Base-by-base conservation (phyloP, 1,140 invertebrate species). In the Hycleus cichorii region DNA sequence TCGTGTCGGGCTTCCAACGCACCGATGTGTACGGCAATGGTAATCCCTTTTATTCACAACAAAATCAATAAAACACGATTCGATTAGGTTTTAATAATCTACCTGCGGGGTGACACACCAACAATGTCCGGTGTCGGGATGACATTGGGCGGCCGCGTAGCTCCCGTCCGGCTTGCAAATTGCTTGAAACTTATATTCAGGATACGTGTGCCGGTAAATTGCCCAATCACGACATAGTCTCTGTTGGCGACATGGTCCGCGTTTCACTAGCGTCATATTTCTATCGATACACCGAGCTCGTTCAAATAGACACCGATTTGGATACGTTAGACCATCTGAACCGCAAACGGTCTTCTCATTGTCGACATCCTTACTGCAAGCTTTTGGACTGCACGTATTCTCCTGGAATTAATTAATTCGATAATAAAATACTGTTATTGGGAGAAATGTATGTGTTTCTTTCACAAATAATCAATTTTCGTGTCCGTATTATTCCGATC, bases 71-170 rank as follows among this genome's bases (percentile, higher is more conserved):
- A 42, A 43, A 47, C 32, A n/a, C n/a, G 44, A 7, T 9, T 26
- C 24, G 26, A 43, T 39, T 42, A 52, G 40, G 2, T 42, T 6
- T 2, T 11, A 18, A 26, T 25, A 18, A 38, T 11, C 47, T 46
- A 56, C 62, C 50, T 58, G 80, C 1, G 84, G 80, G 3, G 87
- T 89, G 25, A 92, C 90, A 73, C 93, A 96, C 88, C 87, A 90
- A 69, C 88, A 90, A 68, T 83, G 87, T 49, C 87, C 88, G 1
- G 85, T 85, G 47, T 82, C 81, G 6, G 76, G 73, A 63, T 91
- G 85, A 71, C 93, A 95, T 75, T 96, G 93, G 40, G 91, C 82
- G 4, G 89, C 81, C 1, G 87, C 83, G 72, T 88, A 96, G 2
- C 81, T 85, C 6, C 92, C 92, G 67, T 95, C 91, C 4, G 80